phyloP scores from a whole-genome alignment of 2,797 vertebrate species.

The Pteropus rufus region DNA sequence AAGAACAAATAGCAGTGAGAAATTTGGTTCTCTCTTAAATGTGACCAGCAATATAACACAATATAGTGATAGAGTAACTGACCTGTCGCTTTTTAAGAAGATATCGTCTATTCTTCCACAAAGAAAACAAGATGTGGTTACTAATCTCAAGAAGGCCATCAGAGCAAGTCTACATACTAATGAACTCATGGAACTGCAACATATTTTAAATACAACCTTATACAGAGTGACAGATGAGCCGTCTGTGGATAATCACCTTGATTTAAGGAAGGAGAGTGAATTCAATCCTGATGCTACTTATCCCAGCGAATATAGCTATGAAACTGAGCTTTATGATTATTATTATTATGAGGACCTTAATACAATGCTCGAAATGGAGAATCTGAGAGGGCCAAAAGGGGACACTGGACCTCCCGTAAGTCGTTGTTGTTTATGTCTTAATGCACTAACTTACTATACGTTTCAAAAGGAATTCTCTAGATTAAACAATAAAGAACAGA shows the following conservation, averaged over 20 bases:
- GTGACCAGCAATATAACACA: constrained; percentile 79
- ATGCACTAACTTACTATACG: constrained; percentile 22
- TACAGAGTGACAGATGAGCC: constrained; percentile 78
- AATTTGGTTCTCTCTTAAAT: constrained; percentile 44
- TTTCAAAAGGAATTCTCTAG: constrained; percentile 62
- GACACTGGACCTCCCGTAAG: constrained; percentile 95
- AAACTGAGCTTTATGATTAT: constrained; percentile 88
- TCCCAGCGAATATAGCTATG: constrained; percentile 83
- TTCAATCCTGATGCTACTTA: constrained; percentile 72
- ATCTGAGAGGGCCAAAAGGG: constrained; percentile 92
- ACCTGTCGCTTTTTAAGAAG: constrained; percentile 64
- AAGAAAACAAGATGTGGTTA: constrained; percentile 77
- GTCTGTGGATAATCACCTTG: constrained; percentile 81
- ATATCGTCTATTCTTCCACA: constrained; percentile 73
- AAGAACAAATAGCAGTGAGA: constrained; percentile 52
- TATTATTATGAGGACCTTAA: constrained; percentile 91
- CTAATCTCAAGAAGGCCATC: constrained; percentile 78
- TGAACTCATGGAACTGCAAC: constrained; percentile 78
- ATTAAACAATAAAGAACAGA: constrained; percentile 28
- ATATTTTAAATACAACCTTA: constrained; percentile 85
- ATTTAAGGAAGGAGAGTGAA: constrained; percentile 81
- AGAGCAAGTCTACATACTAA: constrained; percentile 70
- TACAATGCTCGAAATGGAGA: constrained; percentile 89
- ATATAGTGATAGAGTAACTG: constrained; percentile 66
- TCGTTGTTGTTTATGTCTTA: constrained; percentile 72